Base-by-base conservation (phyloP, 2,888 invertebrate genomes). In the Patella pellucida region DNA sequence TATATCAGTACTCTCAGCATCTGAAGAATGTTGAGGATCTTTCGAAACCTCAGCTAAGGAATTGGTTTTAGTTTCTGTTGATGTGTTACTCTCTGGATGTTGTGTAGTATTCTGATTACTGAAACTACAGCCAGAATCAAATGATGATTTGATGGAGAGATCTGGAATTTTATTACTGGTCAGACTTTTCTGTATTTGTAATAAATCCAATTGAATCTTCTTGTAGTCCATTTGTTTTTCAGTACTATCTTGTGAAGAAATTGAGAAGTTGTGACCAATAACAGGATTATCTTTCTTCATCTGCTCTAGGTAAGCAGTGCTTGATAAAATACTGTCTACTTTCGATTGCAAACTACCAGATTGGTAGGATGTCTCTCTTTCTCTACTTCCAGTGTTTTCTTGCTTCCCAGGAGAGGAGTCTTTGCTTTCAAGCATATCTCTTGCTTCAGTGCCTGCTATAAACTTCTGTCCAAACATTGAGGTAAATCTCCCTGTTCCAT, bases 101-200 rank as follows among this genome's bases (percentile, higher is more conserved):
- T 41, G 41, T 7, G 7, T 41, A 41, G 41, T 41, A 41, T 41
- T 41, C 41, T 41, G 41, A 41, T 41, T 41, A 41, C 41, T 41
- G 41, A 41, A 41, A 41, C 41, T 41, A 41, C 41, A 41, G 41
- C 41, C 41, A 41, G 41, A 41, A 41, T 41, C 41, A 41, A 41
- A 41, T 41, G 41, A 41, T 4, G 41, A 41, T 41, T 41, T 41
- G 41, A 41, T 41, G 1, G 81, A 79, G 15, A 77, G 77, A 77
- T 81, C 79, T 52, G 15, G 16, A 70, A 9, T n/a, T 19, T 70
- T 27, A 70, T 70, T 50, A 23, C 62, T 71, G 69, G 83, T 82
- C 31, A 89, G 80, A 76, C 84, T 85, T 69, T 84, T 83, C 77
- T 89, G 87, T 51, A 89, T 89, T 74, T 88, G 88, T 72, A 89